A percentile compares a stretch with the other conserved stretches of the same genome.
These are phyloP conservation scores for Crossocerus cetratus DNA, from an alignment of 2,888 invertebrate genomes.

Conservation along the genomic window DNA sequence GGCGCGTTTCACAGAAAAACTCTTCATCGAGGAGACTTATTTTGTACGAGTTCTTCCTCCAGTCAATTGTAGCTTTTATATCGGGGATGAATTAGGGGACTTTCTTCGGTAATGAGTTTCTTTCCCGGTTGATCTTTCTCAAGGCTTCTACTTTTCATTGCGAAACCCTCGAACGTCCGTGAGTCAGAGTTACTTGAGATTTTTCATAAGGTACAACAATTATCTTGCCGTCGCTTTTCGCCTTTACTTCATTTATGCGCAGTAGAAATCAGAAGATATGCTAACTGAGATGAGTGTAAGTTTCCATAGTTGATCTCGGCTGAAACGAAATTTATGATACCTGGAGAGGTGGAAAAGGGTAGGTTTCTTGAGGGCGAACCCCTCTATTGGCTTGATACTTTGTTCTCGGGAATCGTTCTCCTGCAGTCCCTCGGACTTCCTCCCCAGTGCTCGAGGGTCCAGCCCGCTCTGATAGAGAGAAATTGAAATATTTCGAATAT, in stretches of 20 bases:
- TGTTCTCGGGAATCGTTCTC: slow-evolving; percentile 15
- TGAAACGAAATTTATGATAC: not conserved
- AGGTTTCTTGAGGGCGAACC: not conserved
- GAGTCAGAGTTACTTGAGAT: not conserved
- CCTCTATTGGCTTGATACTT: slow-evolving; percentile 2
- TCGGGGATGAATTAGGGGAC: not conserved
- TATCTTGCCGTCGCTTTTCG: not conserved
- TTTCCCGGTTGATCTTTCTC: slow-evolving; percentile 38
- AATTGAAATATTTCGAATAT: slow-evolving; percentile 49
- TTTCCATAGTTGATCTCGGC: not conserved
- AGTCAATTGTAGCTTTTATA: not conserved
- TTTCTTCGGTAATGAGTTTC: slow-evolving; percentile 32
- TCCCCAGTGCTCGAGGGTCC: slow-evolving; percentile 1
- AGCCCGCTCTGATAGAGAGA: slow-evolving; percentile 15
- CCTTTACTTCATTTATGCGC: not conserved
- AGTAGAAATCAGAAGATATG: not conserved
- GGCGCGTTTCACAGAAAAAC: no score
- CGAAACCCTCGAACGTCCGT: slow-evolving; percentile 45
- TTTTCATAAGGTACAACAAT: not conserved
- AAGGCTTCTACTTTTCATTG: slow-evolving; percentile 56
- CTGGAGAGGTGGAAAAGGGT: not conserved
- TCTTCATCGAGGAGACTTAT: no score
- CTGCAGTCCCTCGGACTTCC: slow-evolving; percentile 2
- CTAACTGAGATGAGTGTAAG: not conserved
- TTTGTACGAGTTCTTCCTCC: not conserved